Evolutionary conservation across 2,113 vertebrate genomes (phyloP).

Genomic region (Gorsachius goisagi): DNA sequence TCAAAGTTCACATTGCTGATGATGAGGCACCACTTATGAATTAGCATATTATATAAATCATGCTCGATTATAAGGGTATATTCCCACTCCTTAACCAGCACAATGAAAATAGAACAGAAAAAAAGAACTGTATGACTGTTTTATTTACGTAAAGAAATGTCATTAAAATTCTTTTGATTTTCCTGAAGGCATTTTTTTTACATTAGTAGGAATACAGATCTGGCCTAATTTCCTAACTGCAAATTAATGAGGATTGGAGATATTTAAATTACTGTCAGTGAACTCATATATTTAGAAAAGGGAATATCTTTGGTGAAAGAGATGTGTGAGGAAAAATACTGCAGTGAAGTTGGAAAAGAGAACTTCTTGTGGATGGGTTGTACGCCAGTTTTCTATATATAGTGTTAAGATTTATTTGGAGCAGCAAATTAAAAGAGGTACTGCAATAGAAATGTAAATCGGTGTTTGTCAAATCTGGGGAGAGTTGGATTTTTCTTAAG

Average conservation of each 20-base stretch:
- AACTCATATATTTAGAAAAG: conserved; percentile 46
- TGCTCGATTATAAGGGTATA: conserved; percentile 31
- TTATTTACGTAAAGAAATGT: conserved; percentile 65
- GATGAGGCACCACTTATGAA: conserved; percentile 29
- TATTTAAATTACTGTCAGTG: conserved; percentile 59
- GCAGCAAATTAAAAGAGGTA: neutral
- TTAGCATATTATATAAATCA: conserved; percentile 70
- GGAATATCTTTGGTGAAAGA: neutral
- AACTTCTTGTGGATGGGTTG: neutral
- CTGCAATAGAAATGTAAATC: neutral
- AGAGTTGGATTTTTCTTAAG: neutral
- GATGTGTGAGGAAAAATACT: conserved; percentile 28
- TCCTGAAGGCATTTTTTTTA: conserved; percentile 58
- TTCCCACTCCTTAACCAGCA: conserved; percentile 56
- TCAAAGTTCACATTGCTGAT: conserved; percentile 39
- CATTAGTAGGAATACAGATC: conserved; percentile 54
- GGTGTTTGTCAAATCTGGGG: neutral
- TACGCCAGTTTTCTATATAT: neutral
- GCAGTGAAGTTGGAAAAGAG: conserved; percentile 4
- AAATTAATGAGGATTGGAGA: conserved; percentile 64
- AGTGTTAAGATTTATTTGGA: neutral
- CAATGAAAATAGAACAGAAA: conserved; percentile 67
- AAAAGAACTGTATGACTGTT: conserved; percentile 53
- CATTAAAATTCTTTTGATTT: conserved; percentile 73
- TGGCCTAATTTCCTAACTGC: conserved; percentile 65